Evolutionary conservation across 2,113 vertebrate genomes (phyloP), one percentile per base, ranked within the genome.

Genomic region (Lathamus discolor): DNA sequence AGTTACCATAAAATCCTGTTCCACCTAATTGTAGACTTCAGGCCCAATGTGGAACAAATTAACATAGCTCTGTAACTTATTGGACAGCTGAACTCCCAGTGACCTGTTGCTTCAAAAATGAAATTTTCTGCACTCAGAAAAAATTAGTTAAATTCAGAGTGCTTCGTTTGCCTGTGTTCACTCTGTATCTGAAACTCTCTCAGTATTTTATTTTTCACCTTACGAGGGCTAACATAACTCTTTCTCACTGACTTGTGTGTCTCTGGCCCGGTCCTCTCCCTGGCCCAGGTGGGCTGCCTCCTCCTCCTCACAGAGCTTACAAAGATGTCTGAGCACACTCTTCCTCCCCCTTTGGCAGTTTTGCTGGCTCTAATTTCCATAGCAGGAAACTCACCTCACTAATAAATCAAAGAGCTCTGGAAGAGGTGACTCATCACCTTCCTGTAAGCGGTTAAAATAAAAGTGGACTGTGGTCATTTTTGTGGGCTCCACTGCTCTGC

Each of bases 351-450:
- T 70, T 25, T 37, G 54, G 81, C 62, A 67, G 49, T 18, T 80
- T 69, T 96, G 67, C 77, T 82, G 81, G n/a, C 66, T 94, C 24
- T 31, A 7, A 69, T 88, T 93, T 88, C 88, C 93, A 80, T 1
- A n/a, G 86, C 74, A 91, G 95, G 82, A 94, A 96, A 52, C n/a
- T 88, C 84, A 92, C 70, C 89, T 92, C 70, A 5, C 44, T 83
- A 57, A 82, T 89, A 95, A 94, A 96, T 93, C 83, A 86, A 76
- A 88, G 70, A 62, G 73, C 54, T 64, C 33, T 92, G 87, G 75
- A 93, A 93, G 76, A 66, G 37, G 17, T 92, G 95, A 92, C 75
- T 95, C 91, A 95, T 29, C 75, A 69, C 64, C 87, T 96, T 96
- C 95, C 85, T 94, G 92, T 90, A 66, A 91, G 84, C 12, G 68